Conservation (phyloP, 2,888 invertebrate species). For the Cryptus viduatorius region DNA sequence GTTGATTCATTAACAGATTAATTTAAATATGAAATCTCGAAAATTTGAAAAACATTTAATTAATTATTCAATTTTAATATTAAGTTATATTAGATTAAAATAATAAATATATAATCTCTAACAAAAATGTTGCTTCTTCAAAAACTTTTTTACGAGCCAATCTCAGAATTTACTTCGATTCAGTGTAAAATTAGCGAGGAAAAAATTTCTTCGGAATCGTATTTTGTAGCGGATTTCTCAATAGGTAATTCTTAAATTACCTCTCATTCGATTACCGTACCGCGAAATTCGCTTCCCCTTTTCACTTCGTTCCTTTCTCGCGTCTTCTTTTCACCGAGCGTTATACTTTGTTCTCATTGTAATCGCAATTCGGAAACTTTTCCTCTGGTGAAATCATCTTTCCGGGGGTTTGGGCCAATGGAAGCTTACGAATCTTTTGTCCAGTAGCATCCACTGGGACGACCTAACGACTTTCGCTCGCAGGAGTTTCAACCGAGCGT, state of each 20-base stretch:
- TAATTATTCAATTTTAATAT: too few relatives aligned
- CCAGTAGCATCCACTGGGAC: conserved; percentile 29
- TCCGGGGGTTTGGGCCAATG: conserved; percentile 15
- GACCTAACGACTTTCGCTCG: conserved; percentile 41
- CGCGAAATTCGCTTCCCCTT: conserved; percentile 1
- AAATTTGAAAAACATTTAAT: too few relatives aligned
- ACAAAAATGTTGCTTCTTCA: too few relatives aligned
- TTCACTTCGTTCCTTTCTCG: not conserved
- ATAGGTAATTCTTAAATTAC: not conserved
- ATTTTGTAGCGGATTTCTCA: not conserved
- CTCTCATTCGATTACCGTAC: not conserved
- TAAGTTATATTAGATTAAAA: too few relatives aligned
- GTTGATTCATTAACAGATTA: too few relatives aligned
- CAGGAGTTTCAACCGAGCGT: conserved; percentile 9
- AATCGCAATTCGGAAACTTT: conserved; percentile 29
- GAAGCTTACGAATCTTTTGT: conserved; percentile 30
- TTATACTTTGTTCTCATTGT: conserved; percentile 25
- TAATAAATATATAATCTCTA: too few relatives aligned
- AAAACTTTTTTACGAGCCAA: too few relatives aligned
- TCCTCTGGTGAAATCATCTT: conserved; percentile 25
- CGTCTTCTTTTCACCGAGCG: not conserved
- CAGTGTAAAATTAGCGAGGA: too few relatives aligned
- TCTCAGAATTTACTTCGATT: too few relatives aligned
- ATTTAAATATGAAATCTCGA: too few relatives aligned
- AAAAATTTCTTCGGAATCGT: not conserved